Evolutionary conservation across 2,888 invertebrate species (phyloP), one percentile per base, ranked within the genome.

Genomic region (Rhyacophila evoluta): DNA sequence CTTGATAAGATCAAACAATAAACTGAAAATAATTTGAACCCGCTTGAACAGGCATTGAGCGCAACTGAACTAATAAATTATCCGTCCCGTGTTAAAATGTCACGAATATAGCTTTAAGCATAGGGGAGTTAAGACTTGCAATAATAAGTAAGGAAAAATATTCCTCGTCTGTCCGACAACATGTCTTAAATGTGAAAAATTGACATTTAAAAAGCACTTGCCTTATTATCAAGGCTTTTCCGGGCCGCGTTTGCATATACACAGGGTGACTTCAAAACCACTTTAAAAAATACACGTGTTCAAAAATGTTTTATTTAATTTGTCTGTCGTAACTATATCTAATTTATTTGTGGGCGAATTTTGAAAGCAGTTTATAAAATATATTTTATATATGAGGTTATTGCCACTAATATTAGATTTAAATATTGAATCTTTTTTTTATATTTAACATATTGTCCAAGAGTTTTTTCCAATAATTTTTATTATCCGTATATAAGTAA

Each of bases 181-280:
- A 81, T 74, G 79, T 77, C 81, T 75, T 72, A 81, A 81, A 81
- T 81, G 81, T 81, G 81, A 81, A 79, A 81, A 81, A 81, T 79
- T 81, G 81, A 79, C 81, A 81, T 81, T 81, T 77, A 80, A 80
- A 80, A 78, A 78, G 76, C 79, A 72, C 78, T 79, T 79, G 74
- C 75, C 78, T 75, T 79, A 79, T 79, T 79, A 79, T 37, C 55
- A 67, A 55, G 19, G 55, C 25, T 55, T 55, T 55, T 25, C 25
- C 55, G 19, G 10, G 55, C 19, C 19, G 8, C 19, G 55, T 55
- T 55, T 55, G 19, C 55, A 25, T 55, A 25, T 55, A 15, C 19
- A 55, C 55, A 55, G 55, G 55, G 55, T 19, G n/a, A 39, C 15
- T 39, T 39, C 12, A 15, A 39, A 39, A 39, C 39, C 3, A 39